A percentile compares a stretch with the other conserved stretches of the same genome.
Evolutionary conservation across 92 coral and sea anemone genomes (phyloP).

Genomic region (Paragorgia papillata): DNA sequence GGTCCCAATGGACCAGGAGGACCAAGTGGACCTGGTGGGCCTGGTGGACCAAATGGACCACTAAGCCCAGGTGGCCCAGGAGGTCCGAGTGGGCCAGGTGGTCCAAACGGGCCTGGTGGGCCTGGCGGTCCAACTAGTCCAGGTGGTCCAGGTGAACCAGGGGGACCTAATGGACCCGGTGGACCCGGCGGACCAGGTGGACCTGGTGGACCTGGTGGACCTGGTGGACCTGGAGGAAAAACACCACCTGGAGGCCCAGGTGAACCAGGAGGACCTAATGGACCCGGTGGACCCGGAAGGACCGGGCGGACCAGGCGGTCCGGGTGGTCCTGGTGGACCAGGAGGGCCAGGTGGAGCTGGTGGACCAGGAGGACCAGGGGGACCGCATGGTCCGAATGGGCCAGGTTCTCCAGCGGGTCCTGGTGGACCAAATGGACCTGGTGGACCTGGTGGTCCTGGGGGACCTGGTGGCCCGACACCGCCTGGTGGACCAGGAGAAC

Average conservation of each 20-base stretch:
- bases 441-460: constrained; percentile 57
- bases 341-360: constrained; percentile 35
- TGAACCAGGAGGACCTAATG: constrained; percentile 32
- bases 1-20: constrained; percentile 49
- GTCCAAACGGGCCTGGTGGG: constrained; percentile 70
- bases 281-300: constrained; percentile 39
- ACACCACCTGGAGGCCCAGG: constrained; percentile 61
- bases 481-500: constrained; percentile 67
- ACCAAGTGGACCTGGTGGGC: constrained; percentile 71
- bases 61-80: constrained; percentile 82
- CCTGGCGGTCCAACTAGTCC: not conserved
- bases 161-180: constrained; percentile 7
- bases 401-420: constrained; percentile 64
- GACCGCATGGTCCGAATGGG: constrained; percentile 25
- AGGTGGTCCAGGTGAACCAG: not conserved
- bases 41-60: constrained; percentile 81
- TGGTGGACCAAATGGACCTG: constrained; percentile 53
- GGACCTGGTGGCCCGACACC: constrained; percentile 63
- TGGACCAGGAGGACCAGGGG: constrained; percentile 37
- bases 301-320: constrained; percentile 66
- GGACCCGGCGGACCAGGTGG: constrained; percentile 59
- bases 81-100: constrained; percentile 88
- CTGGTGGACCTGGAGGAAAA: constrained; percentile 41
- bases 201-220: constrained; percentile 43
- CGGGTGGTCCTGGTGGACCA: constrained; percentile 32